These are phyloP conservation scores for Onychomys arenicola DNA, from an alignment of 2,797 vertebrate species.

Conservation along the genomic window DNA sequence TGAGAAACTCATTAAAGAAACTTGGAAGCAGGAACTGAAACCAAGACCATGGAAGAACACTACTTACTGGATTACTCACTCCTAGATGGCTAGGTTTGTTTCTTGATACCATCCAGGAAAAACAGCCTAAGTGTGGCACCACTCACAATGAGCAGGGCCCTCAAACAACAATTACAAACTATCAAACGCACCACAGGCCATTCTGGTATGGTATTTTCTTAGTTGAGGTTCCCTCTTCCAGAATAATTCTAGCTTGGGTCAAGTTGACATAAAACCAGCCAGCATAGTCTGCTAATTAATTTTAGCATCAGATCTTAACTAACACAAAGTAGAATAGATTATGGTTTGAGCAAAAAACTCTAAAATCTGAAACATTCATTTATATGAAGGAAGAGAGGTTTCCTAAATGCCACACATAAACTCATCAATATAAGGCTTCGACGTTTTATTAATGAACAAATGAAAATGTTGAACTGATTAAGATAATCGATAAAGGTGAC, in stretches of 20 bases:
- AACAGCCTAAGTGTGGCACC: not conserved
- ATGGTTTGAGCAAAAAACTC: not conserved
- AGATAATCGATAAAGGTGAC: not conserved
- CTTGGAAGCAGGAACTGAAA: not conserved
- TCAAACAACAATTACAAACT: not conserved
- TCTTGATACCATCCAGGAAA: not conserved
- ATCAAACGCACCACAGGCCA: not conserved
- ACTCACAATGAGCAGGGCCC: not conserved
- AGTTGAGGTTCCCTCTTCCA: not conserved
- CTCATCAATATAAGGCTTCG: not conserved
- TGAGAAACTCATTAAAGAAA: not conserved
- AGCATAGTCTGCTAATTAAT: not conserved
- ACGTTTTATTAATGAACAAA: conserved; percentile 23
- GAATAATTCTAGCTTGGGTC: not conserved
- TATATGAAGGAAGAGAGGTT: not conserved
- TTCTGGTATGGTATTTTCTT: not conserved
- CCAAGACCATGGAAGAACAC: not conserved
- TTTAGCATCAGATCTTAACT: not conserved
- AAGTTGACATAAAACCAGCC: not conserved
- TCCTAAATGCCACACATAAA: not conserved
- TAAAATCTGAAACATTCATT: not conserved
- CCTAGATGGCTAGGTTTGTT: not conserved
- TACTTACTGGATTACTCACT: not conserved
- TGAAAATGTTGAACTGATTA: not conserved
- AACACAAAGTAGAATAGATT: not conserved